Evolutionary conservation across 2,888 invertebrate species (phyloP).

Genomic region (Chaitophorus viminalis): DNA sequence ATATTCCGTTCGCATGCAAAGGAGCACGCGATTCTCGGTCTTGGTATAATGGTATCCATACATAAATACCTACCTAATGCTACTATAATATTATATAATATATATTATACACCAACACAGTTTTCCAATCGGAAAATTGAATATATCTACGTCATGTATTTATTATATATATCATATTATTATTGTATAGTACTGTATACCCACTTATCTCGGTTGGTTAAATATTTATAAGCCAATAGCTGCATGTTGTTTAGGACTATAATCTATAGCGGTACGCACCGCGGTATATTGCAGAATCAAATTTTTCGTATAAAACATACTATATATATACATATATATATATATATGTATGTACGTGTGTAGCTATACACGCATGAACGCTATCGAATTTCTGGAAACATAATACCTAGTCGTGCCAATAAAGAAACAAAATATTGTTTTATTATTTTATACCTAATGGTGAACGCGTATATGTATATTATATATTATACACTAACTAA

Average conservation of each 20-base stretch:
- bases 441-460: not conserved
- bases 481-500: not conserved
- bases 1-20: not conserved
- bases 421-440: not conserved
- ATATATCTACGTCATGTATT: too few species aligned
- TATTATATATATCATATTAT: not conserved
- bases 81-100: too few species aligned
- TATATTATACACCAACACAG: too few species aligned
- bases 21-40: too few species aligned
- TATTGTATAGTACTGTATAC: not conserved
- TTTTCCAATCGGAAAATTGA: not conserved
- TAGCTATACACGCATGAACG: not conserved
- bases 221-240: conserved; percentile 18
- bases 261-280: not conserved
- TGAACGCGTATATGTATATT: too few species aligned
- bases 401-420: not conserved
- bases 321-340: too few species aligned
- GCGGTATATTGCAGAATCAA: not conserved
- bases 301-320: not conserved
- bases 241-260: not conserved
- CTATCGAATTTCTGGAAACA: conserved; percentile 31
- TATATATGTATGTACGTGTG: too few species aligned
- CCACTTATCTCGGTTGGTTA: not conserved
- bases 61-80: too few species aligned
- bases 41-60: too few species aligned